Base-by-base conservation (phyloP, 2,888 invertebrate species). In the Cephus pulcher region DNA sequence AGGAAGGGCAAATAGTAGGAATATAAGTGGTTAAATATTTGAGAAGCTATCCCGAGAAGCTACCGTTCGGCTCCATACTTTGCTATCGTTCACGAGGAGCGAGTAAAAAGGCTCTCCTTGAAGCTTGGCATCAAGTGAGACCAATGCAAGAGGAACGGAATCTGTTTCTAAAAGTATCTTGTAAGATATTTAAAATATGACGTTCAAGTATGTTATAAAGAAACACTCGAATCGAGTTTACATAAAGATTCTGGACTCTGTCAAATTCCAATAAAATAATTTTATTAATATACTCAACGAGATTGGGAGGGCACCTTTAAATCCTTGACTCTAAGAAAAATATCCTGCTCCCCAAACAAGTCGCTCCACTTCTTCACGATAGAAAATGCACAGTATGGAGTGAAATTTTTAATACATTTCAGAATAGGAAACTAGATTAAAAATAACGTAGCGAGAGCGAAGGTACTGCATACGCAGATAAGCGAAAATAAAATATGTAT, bases 21-120 rank as follows among this genome's bases (percentile, higher is more conserved):
- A 79, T 79, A 80, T 75, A 81, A 82, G 82, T 80, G 77, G 80
- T 82, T 79, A 82, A 84, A 84, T 84, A 84, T 84, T 84, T 84
- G 81, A 81, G 73, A 77, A 80, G 80, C 81, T 79, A 80, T 80
- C 78, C 76, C 75, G 73, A 70, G 76, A 77, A 75, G 70, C 77
- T 76, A 78, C 80, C 78, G 77, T 74, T 75, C 76, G 75, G 78
- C 78, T 82, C 80, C 69, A 75, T 68, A 73, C 76, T 79, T 76
- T 77, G 76, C 74, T 71, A 35, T 40, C 73, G 34, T 74, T 74
- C 76, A 34, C 74, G 70, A 74, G 74, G 78, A 78, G 75, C 76
- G 77, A 75, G 77, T 56, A 56, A 56, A 56, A 56, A 56, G 56
- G 56, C 56, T 56, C 56, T 56, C 56, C 56, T 23, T 56, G 23